Base-by-base conservation (phyloP, 2,113 vertebrate species). In the Oenanthe oenanthe region DNA sequence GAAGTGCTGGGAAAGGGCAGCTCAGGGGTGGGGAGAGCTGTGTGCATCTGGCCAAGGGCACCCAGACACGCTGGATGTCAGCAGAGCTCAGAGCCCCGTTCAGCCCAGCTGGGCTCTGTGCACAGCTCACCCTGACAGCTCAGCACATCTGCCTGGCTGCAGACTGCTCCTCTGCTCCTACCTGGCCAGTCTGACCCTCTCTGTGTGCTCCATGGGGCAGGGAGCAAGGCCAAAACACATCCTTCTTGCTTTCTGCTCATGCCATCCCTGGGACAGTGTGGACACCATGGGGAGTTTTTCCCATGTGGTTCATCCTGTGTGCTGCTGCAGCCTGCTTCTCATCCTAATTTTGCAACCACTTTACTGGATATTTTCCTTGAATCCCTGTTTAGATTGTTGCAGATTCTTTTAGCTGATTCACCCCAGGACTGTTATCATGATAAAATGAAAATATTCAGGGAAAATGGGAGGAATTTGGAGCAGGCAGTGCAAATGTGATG, bases 21-120 rank as follows among this genome's bases (percentile, higher is more conserved):
- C 17, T 26, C 26, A 75, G 34, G 5, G 3, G 0, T 8, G 17
- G 12, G 68, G 9, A 66, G 50, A 14, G 8, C 2, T 1, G 10
- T 12, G 36, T 24, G 2, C 28, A 3, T 19, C 6, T 48, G 61
- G 24, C 13, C 17, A 8, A 9, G 34, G 0, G 13, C 51, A 12
- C 0, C 0, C 9, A 56, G 54, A 8, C 3, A 0, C 8, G 24
- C 1, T 40, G 28, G 36, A 57, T 1, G 4, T 36, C 36, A 45
- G 36, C 6, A 80, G 28, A 48, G 16, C 57, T 65, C 0, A 0
- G 53, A 56, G 24, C 14, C 79, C 25, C 6, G 19, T 7, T 13
- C 65, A 63, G 53, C 65, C 24, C 51, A 45, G 25, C 17, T 71
- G 34, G 17, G 57, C 26, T 8, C 42, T 50, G 13, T 82, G 75